Percentiles rank a stretch among this genome's conserved stretches.
Conservation (phyloP, 2,113 vertebrate genomes). For the Macrotus californicus region DNA sequence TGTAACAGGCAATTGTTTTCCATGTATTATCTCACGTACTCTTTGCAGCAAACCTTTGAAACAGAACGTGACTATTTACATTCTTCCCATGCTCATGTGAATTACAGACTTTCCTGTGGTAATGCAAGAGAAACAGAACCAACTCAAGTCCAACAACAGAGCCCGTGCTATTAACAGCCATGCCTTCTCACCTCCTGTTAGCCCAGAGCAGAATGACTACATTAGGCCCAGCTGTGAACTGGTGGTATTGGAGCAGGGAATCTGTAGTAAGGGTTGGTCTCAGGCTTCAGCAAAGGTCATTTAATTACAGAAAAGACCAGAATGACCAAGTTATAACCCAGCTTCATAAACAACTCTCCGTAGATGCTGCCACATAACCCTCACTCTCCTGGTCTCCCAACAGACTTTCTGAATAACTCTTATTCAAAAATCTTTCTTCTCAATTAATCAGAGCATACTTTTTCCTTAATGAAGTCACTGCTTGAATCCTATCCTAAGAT, state of each 20-base stretch:
- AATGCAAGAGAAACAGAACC: neutral
- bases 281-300: neutral
- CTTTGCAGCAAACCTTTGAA: neutral
- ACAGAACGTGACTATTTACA: neutral
- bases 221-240: neutral
- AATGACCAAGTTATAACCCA: neutral
- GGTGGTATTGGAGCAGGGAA: neutral
- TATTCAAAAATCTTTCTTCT: constrained; percentile 14
- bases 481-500: neutral
- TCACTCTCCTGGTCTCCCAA: neutral
- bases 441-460: neutral
- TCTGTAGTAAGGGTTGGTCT: neutral
- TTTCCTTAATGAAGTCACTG: neutral
- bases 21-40: neutral
- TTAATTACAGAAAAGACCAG: neutral
- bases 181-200: neutral
- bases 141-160: neutral
- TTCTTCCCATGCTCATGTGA: neutral
- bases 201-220: neutral
- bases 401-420: neutral
- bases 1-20: neutral
- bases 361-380: neutral
- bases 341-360: neutral
- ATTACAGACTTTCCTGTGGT: neutral
- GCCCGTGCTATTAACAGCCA: neutral